These are phyloP conservation scores for Papilio polyxenes DNA, from an alignment of 1,140 invertebrate species.

Conservation along the genomic window DNA sequence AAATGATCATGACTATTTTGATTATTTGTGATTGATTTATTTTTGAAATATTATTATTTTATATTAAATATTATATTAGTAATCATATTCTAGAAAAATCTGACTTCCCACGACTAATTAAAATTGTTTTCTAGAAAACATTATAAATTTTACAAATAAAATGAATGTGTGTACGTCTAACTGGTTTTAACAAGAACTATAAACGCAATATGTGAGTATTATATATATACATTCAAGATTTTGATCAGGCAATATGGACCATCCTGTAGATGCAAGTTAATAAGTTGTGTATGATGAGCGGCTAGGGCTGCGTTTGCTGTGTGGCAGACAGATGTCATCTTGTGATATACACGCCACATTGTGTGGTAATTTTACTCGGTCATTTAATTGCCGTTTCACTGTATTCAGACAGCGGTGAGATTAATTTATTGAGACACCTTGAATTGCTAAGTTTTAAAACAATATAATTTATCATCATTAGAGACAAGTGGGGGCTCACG, in stretches of 20 bases:
- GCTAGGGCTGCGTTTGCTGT: slow-evolving; percentile 52
- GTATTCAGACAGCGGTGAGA: slow-evolving; percentile 67
- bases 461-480: slow-evolving; percentile 74
- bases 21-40: neutral
- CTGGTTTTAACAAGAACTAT: neutral
- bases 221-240: neutral
- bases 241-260: neutral
- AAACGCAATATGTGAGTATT: neutral
- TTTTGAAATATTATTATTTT: neutral
- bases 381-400: slow-evolving; percentile 76
- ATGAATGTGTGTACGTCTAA: too few relatives aligned
- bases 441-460: slow-evolving; percentile 67
- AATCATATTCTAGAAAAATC: too few relatives aligned
- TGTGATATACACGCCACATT: slow-evolving; percentile 76
- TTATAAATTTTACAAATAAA: too few relatives aligned
- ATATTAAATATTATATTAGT: neutral
- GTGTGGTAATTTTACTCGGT: slow-evolving; percentile 75
- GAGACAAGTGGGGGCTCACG: slow-evolving; percentile 48
- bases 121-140: neutral
- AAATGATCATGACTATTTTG: neutral
- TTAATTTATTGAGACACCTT: slow-evolving; percentile 77
- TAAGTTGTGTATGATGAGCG: slow-evolving; percentile 62
- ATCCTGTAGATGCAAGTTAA: slow-evolving; percentile 43
- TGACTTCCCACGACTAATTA: neutral
- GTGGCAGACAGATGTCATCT: slow-evolving; percentile 70